phyloP scores from a whole-genome alignment of 2,888 invertebrate genomes.

The Dysmachus trigonus region DNA sequence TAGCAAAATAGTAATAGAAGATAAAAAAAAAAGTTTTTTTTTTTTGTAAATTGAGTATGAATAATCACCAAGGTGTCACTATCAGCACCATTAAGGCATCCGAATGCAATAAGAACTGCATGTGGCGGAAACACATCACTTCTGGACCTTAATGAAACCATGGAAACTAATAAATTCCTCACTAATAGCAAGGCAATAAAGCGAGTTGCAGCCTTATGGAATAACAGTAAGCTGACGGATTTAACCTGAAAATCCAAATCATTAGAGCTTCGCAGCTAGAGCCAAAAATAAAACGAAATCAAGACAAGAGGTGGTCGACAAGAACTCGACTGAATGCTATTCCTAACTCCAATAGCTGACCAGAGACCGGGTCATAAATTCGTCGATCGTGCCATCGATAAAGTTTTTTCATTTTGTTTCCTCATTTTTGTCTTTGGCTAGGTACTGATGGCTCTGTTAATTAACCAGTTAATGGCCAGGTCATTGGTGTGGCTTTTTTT shows the following conservation, averaged over 20 bases:
- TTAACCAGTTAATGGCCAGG: constrained; percentile 47
- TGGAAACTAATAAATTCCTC: constrained; percentile 18
- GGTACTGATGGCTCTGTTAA: constrained; percentile 44
- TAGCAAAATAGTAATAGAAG: not conserved
- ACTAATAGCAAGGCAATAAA: constrained; percentile 24
- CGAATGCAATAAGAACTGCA: not conserved
- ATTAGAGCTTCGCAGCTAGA: not conserved
- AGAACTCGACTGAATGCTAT: not conserved
- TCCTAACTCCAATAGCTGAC: constrained; percentile 35
- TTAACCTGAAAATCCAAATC: constrained; percentile 33
- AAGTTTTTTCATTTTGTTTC: constrained; percentile 39
- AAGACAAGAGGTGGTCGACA: not conserved
- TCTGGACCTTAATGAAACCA: not conserved
- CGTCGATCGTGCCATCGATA: constrained; percentile 49
- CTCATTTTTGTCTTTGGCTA: constrained; percentile 22
- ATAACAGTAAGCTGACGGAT: constrained; percentile 46
- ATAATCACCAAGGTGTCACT: constrained; percentile 1
- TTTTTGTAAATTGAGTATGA: not conserved
- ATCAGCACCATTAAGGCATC: not conserved
- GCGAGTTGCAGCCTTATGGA: not conserved
- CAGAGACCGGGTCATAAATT: constrained; percentile 49
- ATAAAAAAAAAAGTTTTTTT: not conserved
- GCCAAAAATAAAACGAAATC: not conserved
- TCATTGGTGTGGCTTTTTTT: constrained; percentile 18
- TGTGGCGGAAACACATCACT: not conserved